Evolutionary conservation across 2,888 invertebrate genomes (phyloP), one percentile per base, ranked within the genome.

Genomic region (Tiliacea citrago): DNA sequence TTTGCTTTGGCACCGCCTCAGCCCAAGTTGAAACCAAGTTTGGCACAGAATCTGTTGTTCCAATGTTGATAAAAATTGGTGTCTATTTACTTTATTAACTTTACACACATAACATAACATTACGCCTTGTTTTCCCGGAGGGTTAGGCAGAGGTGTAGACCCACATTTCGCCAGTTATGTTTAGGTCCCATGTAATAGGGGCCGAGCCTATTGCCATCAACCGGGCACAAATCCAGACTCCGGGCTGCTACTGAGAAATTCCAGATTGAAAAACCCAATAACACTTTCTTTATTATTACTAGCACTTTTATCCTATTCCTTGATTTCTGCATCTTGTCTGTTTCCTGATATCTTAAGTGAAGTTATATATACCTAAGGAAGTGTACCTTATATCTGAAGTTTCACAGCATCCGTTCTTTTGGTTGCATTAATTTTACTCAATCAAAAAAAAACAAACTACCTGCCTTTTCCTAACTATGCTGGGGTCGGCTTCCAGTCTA

Each of bases 11-110:
- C 79, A 79, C 13, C 21, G 62, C 3, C 24, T 51, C 49, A 10
- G 49, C 7, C 35, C 2, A 71, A 79, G 79, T 76, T 76, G 76
- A 79, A 79, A 71, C 24, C 10, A 45, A 62, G 35, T 49, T 69
- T 79, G 76, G 76, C 79, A 79, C 55, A 18, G 45, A 57, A 76
- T 62, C 61, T 45, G 62, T 78, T 29, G 0, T 10, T 77, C 29
- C 60, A 13, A 69, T 78, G 53, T 79, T 55, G 9, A 42, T 24
- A 55, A 53, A 29, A 68, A 69, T 49, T 47, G 29, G 7, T 47
- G 21, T 29, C 5, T 60, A 6, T 45, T 65, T 42, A 3, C n/a
- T n/a, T n/a, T n/a, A 16, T n/a, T 4, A 75, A 51, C 39, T 65
- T 35, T 60, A 35, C 8, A 55, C 24, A 13, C 13, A n/a, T 10